Evolutionary conservation across 2,113 vertebrate species (phyloP).

Genomic region (Peromyscus californicus): DNA sequence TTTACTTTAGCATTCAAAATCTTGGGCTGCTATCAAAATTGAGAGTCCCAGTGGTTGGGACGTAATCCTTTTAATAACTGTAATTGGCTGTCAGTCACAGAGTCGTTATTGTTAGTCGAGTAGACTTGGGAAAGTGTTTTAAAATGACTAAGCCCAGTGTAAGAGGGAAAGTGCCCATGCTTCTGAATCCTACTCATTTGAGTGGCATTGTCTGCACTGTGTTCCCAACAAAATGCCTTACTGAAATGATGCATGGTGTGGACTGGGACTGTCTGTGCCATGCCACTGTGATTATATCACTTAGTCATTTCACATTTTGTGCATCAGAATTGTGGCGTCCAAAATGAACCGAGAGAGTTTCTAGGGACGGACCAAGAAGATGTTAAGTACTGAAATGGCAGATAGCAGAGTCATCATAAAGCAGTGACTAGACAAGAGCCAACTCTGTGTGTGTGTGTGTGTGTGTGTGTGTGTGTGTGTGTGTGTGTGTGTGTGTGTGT

Average conservation of each 20-base stretch:
- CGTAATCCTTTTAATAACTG: conserved; percentile 25
- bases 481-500: no score
- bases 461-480: no score
- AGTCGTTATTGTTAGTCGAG: background rate
- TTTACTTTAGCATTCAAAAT: conserved; percentile 33
- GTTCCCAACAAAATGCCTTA: conserved; percentile 10
- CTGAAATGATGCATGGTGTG: background rate
- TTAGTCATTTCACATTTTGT: background rate
- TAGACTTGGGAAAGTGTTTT: background rate
- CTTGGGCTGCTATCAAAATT: background rate
- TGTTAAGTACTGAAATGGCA: background rate
- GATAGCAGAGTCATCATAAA: background rate
- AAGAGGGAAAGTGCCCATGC: conserved; percentile 35
- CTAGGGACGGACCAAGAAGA: background rate
- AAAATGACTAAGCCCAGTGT: background rate
- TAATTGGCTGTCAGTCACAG: conserved; percentile 26
- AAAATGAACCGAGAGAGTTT: conserved; percentile 2
- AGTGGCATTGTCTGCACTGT: background rate
- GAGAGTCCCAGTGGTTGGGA: background rate
- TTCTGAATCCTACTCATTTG: background rate
- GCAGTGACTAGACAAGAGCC: background rate
- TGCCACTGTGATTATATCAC: background rate
- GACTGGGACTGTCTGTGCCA: background rate
- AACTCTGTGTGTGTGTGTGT: background rate
- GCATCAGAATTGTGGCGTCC: background rate